phyloP scores from a whole-genome alignment of 2,888 invertebrate genomes.

The Diplazon laetatorius region DNA sequence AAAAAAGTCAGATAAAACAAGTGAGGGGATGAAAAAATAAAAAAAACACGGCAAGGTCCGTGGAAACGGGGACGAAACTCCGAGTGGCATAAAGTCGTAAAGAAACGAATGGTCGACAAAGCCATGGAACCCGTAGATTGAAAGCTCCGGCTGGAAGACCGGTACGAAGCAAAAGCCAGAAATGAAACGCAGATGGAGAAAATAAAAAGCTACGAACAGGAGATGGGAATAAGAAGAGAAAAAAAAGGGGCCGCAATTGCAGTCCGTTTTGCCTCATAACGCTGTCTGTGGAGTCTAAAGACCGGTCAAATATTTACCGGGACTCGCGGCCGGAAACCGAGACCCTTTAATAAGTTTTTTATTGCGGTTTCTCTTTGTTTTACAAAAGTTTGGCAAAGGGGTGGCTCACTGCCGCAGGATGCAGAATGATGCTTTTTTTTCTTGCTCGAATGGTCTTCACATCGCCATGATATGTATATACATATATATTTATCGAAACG shows the following conservation, averaged over 20 bases:
- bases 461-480: too few relatives aligned
- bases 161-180: conserved; percentile 47
- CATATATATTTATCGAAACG: not conserved
- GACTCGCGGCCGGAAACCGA: conserved; percentile 66
- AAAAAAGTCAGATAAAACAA: conserved; percentile 9
- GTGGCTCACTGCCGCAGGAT: conserved; percentile 29
- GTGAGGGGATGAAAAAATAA: conserved; percentile 1
- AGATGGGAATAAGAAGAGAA: conserved; percentile 34
- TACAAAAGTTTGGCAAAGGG: conserved; percentile 48
- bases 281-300: conserved; percentile 69
- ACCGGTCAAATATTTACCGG: conserved; percentile 80
- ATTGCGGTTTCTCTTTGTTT: conserved; percentile 75
- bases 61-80: conserved; percentile 51
- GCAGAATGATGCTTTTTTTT: conserved; percentile 64
- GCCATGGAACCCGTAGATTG: conserved; percentile 50
- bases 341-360: conserved; percentile 77
- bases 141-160: conserved; percentile 37
- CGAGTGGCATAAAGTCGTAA: conserved; percentile 65
- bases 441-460: not conserved
- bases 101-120: conserved; percentile 59
- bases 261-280: conserved; percentile 74
- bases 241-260: conserved; percentile 48
- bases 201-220: conserved; percentile 16
- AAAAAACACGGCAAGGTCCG: conserved; percentile 30
- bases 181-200: conserved; percentile 37